Base-by-base conservation (phyloP, 2,888 invertebrate species). In the Lycocerus yunnanus region DNA sequence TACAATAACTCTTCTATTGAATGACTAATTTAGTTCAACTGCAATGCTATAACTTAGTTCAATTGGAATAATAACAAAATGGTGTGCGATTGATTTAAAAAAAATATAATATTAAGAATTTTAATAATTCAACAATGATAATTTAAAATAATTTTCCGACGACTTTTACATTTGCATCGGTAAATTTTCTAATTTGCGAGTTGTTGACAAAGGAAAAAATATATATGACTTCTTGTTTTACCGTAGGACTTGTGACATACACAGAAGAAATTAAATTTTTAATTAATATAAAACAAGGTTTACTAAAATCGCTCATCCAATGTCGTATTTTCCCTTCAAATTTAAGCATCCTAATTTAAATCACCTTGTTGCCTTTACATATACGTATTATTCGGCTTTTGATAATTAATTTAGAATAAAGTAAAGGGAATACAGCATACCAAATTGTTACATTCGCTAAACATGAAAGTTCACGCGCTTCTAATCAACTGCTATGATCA, bases 401-500 rank as follows among this genome's bases (percentile, higher is more conserved):
- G 60, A 69, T 72, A 75, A 75, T 75, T 73, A 66, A 72, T 73
- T 73, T 71, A 65, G 69, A 65, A 60, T 66, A 70, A 60, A 70
- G 73, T 70, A 70, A 66, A 73, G 70, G 76, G 71, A 73, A 76
- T 73, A 76, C 72, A 69, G 74, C 72, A 68, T 69, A 72, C 71
- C 66, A 71, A 71, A 74, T 77, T 77, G 72, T 71, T 72, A 77
- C 72, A 24, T 71, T 65, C 63, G 66, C 69, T 74, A 74, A 73
- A 74, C 69, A 74, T 43, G 67, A 72, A n/a, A 67, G 21, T 66
- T 74, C 77, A 72, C 61, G 70, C 72, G 72, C 71, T 65, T 71
- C 69, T 77, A 77, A 77, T 77, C 77, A 77, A 72, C 68, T 71
- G 74, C 21, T 24, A 24, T 24, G 21, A 24, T 24, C 21, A 24